Evolutionary conservation across 2,113 vertebrate species (phyloP), one percentile per base, ranked within the genome.

Genomic region (Dicaeum eximium): DNA sequence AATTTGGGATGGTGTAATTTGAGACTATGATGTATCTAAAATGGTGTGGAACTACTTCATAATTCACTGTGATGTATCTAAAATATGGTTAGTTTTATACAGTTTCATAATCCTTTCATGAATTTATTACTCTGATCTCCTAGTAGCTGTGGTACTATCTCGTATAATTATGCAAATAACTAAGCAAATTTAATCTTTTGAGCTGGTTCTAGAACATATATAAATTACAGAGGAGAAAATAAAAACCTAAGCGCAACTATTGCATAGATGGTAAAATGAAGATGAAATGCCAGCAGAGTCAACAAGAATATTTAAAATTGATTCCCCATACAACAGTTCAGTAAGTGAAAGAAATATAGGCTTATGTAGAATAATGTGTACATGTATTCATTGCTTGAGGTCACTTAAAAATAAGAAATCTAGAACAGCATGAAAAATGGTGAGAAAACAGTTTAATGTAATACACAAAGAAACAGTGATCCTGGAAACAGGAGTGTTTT

Each of bases 131-230:
- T 84, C 65, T 79, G 48, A 48, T 82, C 61, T 79, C 30, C 71
- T 53, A 81, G 44, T 60, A 75, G 44, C 64, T 87, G 38, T 86
- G 48, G 10, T 37, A 42, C 21, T 67, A 31, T 91, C 51, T 81
- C 67, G 78, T 64, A 79, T 75, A 85, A 69, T 88, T 94, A 88
- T 91, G 90, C 66, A 90, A 96, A 80, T 82, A 90, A 48, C 31
- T 73, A 84, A 81, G 69, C 69, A 89, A 77, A 53, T 60, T 13
- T 79, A 91, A 51, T 64, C 17, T 87, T 94, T 72, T 37, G 73
- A 79, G 62, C 37, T 75, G 28, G 11, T 15, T 38, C 37, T 45
- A 40, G 33, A 86, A 44, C 8, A 44, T 40, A 61, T 82, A 57
- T 12, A 57, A 82, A 82, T 88, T 85, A 33, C 12, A 70, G 38